Conservation (phyloP, 1,140 invertebrate species). For the Doryteuthis pealeii region DNA sequence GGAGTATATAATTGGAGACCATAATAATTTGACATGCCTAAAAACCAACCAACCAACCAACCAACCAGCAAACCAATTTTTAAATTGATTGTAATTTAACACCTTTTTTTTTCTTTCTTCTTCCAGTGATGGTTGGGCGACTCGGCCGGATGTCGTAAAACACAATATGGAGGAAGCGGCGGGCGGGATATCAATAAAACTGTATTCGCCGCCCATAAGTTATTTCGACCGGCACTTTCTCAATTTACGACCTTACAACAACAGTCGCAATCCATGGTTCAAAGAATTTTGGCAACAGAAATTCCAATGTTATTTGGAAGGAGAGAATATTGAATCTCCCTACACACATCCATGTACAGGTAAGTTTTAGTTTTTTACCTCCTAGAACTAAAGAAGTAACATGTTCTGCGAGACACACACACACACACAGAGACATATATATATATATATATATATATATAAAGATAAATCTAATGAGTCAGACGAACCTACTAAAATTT, state of each 20-base stretch:
- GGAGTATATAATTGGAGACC: no score
- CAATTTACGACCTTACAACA: constrained; percentile 67
- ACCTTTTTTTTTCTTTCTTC: neutral
- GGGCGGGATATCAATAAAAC: constrained; percentile 74
- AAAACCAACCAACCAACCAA: no score
- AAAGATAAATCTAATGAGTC: no score
- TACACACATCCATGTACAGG: constrained; percentile 44
- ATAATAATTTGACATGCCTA: no score
- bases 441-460: no score
- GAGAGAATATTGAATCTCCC: constrained; percentile 11
- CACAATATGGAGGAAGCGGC: constrained; percentile 70
- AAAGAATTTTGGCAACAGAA: constrained; percentile 74
- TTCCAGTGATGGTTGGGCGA: constrained; percentile 75
- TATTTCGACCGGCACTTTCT: constrained; percentile 74
- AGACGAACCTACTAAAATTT: no score
- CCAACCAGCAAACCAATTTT: no score
- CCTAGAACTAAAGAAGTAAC: no score
- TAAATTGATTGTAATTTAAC: no score
- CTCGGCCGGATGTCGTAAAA: constrained; percentile 74
- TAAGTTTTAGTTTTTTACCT: constrained; percentile 31
- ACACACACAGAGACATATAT: no score
- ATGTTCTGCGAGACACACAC: no score
- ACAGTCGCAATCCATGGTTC: constrained; percentile 76
- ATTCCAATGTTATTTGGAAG: constrained; percentile 68
- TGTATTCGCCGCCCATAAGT: constrained; percentile 71